These are phyloP conservation scores for Galerucella calmariensis DNA, from an alignment of 2,888 invertebrate genomes.

Conservation along the genomic window DNA sequence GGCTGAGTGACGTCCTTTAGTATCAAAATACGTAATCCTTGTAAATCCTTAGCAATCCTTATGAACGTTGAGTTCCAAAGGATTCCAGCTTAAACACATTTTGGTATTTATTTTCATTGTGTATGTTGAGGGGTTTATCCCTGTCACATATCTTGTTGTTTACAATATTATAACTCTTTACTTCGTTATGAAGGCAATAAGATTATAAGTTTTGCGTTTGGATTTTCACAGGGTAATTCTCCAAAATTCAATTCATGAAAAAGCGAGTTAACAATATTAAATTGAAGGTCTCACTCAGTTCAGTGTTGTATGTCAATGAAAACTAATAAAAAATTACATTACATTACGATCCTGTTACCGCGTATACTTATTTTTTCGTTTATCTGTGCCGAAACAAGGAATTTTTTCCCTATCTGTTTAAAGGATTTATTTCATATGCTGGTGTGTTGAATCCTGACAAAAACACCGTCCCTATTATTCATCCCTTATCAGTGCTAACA, in stretches of 20 bases:
- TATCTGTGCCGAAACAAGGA: slow-evolving; percentile 5
- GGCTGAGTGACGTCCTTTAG: slow-evolving; percentile 25
- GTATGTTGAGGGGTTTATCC: slow-evolving; percentile 46
- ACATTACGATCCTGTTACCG: neutral
- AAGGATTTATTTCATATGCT: slow-evolving; percentile 19
- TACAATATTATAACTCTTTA: slow-evolving; percentile 1
- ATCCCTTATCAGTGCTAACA: slow-evolving; percentile 24
- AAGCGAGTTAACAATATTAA: no score
- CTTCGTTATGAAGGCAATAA: neutral
- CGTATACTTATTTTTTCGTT: slow-evolving; percentile 7
- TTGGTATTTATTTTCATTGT: slow-evolving; percentile 54
- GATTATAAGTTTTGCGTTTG: neutral
- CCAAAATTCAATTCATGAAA: neutral
- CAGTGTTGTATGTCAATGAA: no score
- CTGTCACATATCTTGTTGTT: slow-evolving; percentile 42
- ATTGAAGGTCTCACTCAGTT: no score
- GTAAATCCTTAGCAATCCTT: slow-evolving; percentile 48
- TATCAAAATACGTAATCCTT: slow-evolving; percentile 52
- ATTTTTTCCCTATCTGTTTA: slow-evolving; percentile 8
- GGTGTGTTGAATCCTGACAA: slow-evolving; percentile 10
- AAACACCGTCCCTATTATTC: slow-evolving; percentile 20
- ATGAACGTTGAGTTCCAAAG: slow-evolving; percentile 52
- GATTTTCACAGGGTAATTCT: neutral
- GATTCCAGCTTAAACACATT: slow-evolving; percentile 53
- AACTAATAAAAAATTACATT: neutral